Evolutionary conservation across 2,113 vertebrate genomes (phyloP).

Genomic region (Rhinogobius similis): DNA sequence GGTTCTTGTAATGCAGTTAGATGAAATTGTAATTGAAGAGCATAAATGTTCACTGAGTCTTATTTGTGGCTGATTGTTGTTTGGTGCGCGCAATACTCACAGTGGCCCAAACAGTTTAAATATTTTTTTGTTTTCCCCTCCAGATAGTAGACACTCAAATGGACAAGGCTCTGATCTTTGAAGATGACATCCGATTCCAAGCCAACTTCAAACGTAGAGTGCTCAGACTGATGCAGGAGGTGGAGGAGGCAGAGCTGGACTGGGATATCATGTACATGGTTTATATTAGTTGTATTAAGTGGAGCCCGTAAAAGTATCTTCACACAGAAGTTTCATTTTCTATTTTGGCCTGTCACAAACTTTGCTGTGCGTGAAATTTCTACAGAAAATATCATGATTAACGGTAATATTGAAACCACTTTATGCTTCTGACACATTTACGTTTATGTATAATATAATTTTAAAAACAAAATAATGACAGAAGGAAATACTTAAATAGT

Average conservation of each 20-base stretch:
- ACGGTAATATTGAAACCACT: no score
- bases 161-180: conserved; percentile 84
- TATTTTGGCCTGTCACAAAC: no score
- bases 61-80: not conserved
- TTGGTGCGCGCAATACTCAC: no score
- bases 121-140: not conserved
- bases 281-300: not conserved
- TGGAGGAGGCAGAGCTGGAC: conserved; percentile 78
- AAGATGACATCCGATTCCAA: conserved; percentile 92
- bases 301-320: not conserved
- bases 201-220: conserved; percentile 87
- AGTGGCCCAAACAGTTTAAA: no score
- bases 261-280: conserved; percentile 92
- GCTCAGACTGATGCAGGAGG: conserved; percentile 83
- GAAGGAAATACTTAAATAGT: no score
- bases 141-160: conserved; percentile 85
- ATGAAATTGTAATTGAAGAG: not conserved
- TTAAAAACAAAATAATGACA: no score
- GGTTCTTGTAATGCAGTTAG: no score
- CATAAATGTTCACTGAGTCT: not conserved
- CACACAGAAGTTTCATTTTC: not conserved
- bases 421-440: no score
- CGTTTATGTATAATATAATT: no score
- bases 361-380: no score
- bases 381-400: no score